A percentile compares a stretch with the other conserved stretches of the same genome.
Conservation (phyloP, 2,888 invertebrate genomes). For the Agrotis exclamationis region DNA sequence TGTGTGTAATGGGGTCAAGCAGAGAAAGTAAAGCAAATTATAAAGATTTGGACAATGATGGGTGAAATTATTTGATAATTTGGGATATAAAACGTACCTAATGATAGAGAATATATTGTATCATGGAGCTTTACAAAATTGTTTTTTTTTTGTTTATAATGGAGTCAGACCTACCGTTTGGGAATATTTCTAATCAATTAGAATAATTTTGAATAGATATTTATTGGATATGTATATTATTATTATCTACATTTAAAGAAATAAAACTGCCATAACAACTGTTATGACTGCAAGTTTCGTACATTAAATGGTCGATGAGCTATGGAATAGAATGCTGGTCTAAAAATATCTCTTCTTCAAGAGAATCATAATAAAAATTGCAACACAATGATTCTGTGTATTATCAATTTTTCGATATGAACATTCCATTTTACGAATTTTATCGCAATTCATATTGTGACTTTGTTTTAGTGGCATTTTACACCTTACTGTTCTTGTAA, state of each 20-base stretch:
- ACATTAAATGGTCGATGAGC: not conserved
- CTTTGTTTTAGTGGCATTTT: too few species aligned
- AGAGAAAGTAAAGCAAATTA: slow-evolving; percentile 47
- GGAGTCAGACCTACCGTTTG: not conserved
- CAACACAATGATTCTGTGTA: too few species aligned
- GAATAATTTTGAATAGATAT: not conserved
- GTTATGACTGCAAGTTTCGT: too few species aligned
- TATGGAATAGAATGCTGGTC: too few species aligned
- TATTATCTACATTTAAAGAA: not conserved
- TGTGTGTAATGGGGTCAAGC: slow-evolving; percentile 35
- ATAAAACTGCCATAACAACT: too few species aligned
- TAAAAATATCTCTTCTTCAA: too few species aligned
- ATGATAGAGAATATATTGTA: slow-evolving; percentile 26
- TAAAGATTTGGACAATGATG: slow-evolving; percentile 33
- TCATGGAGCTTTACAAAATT: not conserved
- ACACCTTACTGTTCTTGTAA: too few species aligned
- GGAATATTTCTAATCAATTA: not conserved
- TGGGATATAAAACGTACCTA: slow-evolving; percentile 7
- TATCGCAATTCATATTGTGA: too few species aligned
- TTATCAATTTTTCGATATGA: too few species aligned
- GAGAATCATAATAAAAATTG: too few species aligned
- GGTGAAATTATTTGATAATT: slow-evolving; percentile 37
- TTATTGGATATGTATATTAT: not conserved
- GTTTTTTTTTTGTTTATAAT: slow-evolving; percentile 4
- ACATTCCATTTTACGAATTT: too few species aligned